A percentile compares a stretch with the other conserved stretches of the same genome.
phyloP scores from a whole-genome alignment of 2,797 vertebrate genomes.

The Hydrophis major region DNA sequence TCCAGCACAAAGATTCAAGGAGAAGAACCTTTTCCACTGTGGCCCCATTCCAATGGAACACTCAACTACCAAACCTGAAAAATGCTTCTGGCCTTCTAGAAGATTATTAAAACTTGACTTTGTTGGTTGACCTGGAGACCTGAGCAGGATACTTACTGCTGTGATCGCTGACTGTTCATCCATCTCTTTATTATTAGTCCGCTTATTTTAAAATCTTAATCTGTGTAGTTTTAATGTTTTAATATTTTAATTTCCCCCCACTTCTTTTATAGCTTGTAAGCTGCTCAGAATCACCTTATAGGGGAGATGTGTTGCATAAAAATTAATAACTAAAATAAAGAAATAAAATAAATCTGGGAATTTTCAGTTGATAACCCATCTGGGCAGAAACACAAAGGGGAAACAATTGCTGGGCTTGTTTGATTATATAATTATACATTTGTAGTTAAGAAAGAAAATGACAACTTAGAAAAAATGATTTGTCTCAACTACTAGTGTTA shows the following conservation, averaged over 20 bases:
- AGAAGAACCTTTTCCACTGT: background rate
- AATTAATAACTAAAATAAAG: too few species aligned
- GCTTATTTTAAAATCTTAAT: too few species aligned
- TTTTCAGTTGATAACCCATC: background rate
- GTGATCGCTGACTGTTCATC: background rate
- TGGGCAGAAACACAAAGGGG: background rate
- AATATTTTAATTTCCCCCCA: too few species aligned
- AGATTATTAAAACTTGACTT: background rate
- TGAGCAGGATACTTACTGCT: background rate
- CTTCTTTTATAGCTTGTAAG: too few species aligned
- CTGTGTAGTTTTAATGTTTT: too few species aligned
- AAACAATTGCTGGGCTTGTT: slow-evolving; percentile 10
- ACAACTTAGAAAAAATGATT: slow-evolving; percentile 54
- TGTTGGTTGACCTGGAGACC: background rate
- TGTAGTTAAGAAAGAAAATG: slow-evolving; percentile 48
- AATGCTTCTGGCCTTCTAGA: background rate
- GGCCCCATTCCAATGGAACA: background rate
- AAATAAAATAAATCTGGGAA: background rate
- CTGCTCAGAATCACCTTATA: too few species aligned
- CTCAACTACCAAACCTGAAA: background rate
- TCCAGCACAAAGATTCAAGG: background rate
- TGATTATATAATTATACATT: slow-evolving; percentile 42
- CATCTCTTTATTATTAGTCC: too few species aligned
- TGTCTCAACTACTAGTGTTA: slow-evolving; percentile 1
- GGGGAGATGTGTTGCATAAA: too few species aligned